A percentile compares a stretch with the other conserved stretches of the same genome.
These are phyloP conservation scores for Drosophila neoperkinsi DNA, from an alignment of 2,888 invertebrate genomes.

Conservation along the genomic window DNA sequence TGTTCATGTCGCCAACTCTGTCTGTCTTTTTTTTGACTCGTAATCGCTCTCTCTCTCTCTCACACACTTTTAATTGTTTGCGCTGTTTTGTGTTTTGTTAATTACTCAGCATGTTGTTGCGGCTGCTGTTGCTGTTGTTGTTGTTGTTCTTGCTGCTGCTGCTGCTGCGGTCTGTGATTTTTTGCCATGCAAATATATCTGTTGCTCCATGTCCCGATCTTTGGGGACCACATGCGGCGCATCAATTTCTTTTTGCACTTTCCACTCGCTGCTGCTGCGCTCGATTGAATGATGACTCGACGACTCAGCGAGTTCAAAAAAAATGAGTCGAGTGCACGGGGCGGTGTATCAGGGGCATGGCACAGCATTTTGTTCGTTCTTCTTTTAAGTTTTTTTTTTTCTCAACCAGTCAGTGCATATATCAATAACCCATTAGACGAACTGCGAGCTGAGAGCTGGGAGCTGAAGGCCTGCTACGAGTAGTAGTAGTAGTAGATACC, in stretches of 20 bases:
- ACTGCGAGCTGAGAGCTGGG: conserved; percentile 11
- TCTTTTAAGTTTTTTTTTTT: conserved; percentile 6
- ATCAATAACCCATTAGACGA: conserved; percentile 71
- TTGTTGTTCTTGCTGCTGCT: conserved; percentile 50
- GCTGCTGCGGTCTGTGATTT: conserved; percentile 4
- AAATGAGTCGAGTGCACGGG: conserved; percentile 12
- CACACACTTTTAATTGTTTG: conserved; percentile 55
- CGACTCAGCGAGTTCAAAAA: conserved; percentile 22
- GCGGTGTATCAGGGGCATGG: conserved; percentile 33
- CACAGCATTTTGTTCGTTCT: conserved; percentile 25
- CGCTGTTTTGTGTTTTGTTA: conserved; percentile 43
- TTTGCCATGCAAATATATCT: conserved; percentile 45
- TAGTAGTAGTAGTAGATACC: conserved; percentile 65
- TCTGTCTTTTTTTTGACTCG: conserved; percentile 10
- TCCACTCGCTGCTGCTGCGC: conserved; percentile 54
- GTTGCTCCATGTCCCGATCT: conserved; percentile 20
- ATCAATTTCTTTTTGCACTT: conserved; percentile 69
- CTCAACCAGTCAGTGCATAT: conserved; percentile 51
- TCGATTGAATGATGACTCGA: conserved; percentile 56
- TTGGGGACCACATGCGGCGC: conserved; percentile 48
- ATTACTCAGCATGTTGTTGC: conserved; percentile 67
- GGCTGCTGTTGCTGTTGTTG: conserved; percentile 35
- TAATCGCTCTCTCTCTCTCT: background rate
- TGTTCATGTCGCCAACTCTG: conserved; percentile 40
- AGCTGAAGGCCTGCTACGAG: conserved; percentile 28